Evolutionary conservation across 2,888 invertebrate genomes (phyloP).

Genomic region (Cosmia pyralina): DNA sequence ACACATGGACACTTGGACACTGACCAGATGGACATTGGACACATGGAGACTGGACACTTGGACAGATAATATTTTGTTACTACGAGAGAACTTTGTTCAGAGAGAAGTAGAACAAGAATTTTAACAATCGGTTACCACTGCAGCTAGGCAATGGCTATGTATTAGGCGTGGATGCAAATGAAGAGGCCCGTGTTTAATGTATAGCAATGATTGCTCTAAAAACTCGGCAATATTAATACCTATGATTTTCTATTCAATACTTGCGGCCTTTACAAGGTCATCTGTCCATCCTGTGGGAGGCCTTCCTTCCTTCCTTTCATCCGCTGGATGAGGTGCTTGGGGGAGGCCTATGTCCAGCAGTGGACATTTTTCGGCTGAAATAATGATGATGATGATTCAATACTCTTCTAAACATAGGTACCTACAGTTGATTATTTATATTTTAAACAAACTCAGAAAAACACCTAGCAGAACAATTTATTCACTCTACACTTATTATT

Average conservation of each 20-base stretch:
- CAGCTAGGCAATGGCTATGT: not conserved
- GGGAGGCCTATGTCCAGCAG: no score
- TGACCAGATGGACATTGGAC: not conserved
- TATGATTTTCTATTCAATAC: not conserved
- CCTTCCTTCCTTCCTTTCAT: no score
- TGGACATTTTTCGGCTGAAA: no score
- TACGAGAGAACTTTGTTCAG: not conserved
- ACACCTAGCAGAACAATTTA: constrained; percentile 23
- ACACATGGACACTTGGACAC: no score
- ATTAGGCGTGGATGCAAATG: not conserved
- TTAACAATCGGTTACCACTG: not conserved
- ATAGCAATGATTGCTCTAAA: not conserved
- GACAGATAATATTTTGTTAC: not conserved
- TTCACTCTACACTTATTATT: constrained; percentile 38
- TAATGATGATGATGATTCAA: not conserved
- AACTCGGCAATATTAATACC: not conserved
- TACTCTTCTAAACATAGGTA: no score
- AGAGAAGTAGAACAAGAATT: not conserved
- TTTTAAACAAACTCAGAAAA: constrained; percentile 16
- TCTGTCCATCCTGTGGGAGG: no score
- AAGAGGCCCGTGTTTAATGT: not conserved
- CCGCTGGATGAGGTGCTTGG: no score
- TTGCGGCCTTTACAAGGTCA: no score
- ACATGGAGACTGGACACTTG: not conserved
- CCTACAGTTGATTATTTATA: not conserved